Base-by-base conservation (phyloP, 2,797 vertebrate species). In the Protosalanx chinensis region DNA sequence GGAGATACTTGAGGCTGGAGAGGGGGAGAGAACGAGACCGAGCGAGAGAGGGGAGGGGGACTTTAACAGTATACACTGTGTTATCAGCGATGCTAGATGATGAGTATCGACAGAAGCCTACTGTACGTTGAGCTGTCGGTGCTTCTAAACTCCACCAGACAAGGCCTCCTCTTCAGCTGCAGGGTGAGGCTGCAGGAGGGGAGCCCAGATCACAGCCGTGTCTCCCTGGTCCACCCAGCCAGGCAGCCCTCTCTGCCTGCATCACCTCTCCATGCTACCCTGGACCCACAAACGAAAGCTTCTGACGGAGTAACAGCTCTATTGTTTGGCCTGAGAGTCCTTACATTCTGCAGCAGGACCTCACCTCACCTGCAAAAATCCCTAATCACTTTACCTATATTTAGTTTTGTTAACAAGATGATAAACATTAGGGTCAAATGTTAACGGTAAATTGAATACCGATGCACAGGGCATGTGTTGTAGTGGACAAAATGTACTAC, bases 1-100 rank as follows among this genome's bases (percentile, higher is more conserved):
- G 72, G 84, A 86, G 71, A 68, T 33, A 57, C 65, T 75, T 66
- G 66, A 33, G 72, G 72, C 33, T 67, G 49, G 37, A 76, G 69
- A 33, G 70, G 37, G 67, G 70, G 57, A 35, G 23, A 64, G n/a
- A 20, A 61, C 58, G 18, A 70, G 71, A 66, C 27, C 53, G 56
- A 70, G 56, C 64, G 64, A 67, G 58, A 23, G 4, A 29, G 64
- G 4, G 37, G 3, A 16, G 68, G 78, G 74, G 70, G 74, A 53
- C 32, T 35, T 5, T 63, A 10, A 20, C 6, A 64, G 32, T 18
- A 15, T 18, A 2, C 30, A 33, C 5, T 12, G 20, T 66, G 37
- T 41, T 41, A 18, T n/a, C 49, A 46, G 64, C 49, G 3, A 6
- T 49, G 64, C 41, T 27, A 7, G 32, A 29, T 35, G 16, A 12